Base-by-base conservation (phyloP, 2,113 vertebrate genomes). In the Sorex fumeus region DNA sequence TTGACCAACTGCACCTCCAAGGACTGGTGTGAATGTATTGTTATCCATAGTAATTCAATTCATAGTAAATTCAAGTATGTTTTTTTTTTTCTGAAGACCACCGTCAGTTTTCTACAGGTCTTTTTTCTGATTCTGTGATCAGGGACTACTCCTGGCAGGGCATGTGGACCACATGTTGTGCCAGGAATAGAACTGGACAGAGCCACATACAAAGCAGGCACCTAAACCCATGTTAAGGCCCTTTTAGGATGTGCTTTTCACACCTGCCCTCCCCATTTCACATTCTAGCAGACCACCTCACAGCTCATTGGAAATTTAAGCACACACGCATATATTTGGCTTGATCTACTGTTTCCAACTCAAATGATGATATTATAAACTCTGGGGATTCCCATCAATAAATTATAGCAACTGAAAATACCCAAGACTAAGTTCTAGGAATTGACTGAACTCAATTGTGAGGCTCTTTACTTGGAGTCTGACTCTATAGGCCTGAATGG, bases 261-360 rank as follows among this genome's bases (percentile, higher is more conserved):
- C 23, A 84, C 27, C 45, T 2, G 32, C 0, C 12, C 0, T 64
- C 18, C 60, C 13, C 72, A 79, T 60, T 75, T 21, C 2, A 87
- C 66, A 18, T 40, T 30, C n/a, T 45, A 71, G 47, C 5, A 80
- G 25, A 40, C 40, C 3, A 40, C 40, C 40, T 40, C 40, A 40
- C 40, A 40, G 7, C 7, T 3, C 40, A 3, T 40, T 43, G 50
- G 25, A 10, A 40, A 7, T 40, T 66, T 87, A 64, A 64, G 19
- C 2, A 25, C 13, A 34, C 13, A n/a, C 25, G 36, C 8, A 60
- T 12, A 12, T 27, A 67, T 81, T 67, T 84, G 34, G 1, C 53
- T 89, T 67, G 75, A 27, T 86, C 91, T 28, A 50, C 79, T 16
- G 50, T 57, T 45, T 43, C 76, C 70, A 81, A 91, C 80, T 16